A percentile compares a stretch with the other conserved stretches of the same genome.
These are phyloP conservation scores for Eupeodes latifasciatus DNA, from an alignment of 2,888 invertebrate species.

Conservation along the genomic window DNA sequence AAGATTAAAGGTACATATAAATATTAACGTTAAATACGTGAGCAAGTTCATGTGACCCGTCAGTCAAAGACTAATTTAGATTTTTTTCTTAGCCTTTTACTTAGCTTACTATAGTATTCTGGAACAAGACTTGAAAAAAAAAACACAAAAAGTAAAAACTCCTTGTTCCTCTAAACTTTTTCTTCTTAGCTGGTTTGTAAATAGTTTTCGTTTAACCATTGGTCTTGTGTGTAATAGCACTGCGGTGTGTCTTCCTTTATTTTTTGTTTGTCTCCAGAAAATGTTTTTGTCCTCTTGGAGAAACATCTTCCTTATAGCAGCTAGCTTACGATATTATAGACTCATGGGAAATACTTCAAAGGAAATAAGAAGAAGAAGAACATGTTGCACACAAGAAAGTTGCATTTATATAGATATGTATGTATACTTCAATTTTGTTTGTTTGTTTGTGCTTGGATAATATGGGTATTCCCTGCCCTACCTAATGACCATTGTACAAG, in stretches of 20 bases:
- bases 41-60: background rate
- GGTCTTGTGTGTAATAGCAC: constrained; percentile 29
- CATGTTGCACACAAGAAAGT: constrained; percentile 65
- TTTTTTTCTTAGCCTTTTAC: constrained; percentile 37
- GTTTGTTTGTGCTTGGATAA: constrained; percentile 3
- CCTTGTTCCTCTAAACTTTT: background rate
- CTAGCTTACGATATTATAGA: constrained; percentile 3
- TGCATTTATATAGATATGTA: constrained; percentile 61
- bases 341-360: constrained; percentile 25
- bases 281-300: constrained; percentile 5
- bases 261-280: constrained; percentile 1
- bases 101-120: constrained; percentile 40
- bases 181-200: constrained; percentile 55
- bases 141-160: background rate
- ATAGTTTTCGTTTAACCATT: constrained; percentile 69
- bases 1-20: no score
- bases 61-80: background rate
- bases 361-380: constrained; percentile 19
- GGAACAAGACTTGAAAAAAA: background rate
- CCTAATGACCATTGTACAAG: no score
- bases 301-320: constrained; percentile 9
- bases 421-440: constrained; percentile 45
- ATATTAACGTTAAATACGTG: no score
- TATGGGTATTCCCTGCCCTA: constrained; percentile 36
- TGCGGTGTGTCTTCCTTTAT: constrained; percentile 5